Evolutionary conservation across 2,888 invertebrate species (phyloP).

Genomic region (Leucophenga montana): DNA sequence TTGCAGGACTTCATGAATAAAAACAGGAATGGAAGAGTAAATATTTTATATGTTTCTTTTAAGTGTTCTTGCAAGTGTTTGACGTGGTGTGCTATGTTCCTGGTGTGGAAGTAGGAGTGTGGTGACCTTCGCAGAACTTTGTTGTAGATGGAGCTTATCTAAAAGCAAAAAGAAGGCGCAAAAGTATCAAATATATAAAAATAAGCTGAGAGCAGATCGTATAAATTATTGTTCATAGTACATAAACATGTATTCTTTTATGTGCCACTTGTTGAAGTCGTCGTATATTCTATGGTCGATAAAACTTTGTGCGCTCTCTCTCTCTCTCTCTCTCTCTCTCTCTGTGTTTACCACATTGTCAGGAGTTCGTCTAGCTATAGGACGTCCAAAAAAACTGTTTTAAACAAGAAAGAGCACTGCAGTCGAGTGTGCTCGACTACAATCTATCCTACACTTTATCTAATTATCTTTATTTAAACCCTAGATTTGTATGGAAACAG

Average conservation of each 20-base stretch:
- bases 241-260: conserved; percentile 52
- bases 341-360: no score
- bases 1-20: conserved; percentile 61
- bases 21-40: conserved; percentile 62
- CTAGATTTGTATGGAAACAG: no score
- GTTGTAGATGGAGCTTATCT: conserved; percentile 13
- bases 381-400: no score
- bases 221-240: conserved; percentile 15
- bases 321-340: no score
- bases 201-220: background rate
- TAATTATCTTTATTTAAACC: no score
- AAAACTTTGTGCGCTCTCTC: background rate
- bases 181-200: conserved; percentile 40
- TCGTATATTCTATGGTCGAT: background rate
- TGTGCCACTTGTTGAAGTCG: conserved; percentile 52
- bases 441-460: no score
- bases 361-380: no score
- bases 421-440: no score
- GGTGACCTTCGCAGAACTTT: background rate
- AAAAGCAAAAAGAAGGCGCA: conserved; percentile 9
- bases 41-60: conserved; percentile 63
- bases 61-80: conserved; percentile 47
- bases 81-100: conserved; percentile 12
- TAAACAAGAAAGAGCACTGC: no score
- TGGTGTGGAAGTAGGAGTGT: background rate